phyloP scores from a whole-genome alignment of 2,113 vertebrate genomes.

The Diglossa brunneiventris region DNA sequence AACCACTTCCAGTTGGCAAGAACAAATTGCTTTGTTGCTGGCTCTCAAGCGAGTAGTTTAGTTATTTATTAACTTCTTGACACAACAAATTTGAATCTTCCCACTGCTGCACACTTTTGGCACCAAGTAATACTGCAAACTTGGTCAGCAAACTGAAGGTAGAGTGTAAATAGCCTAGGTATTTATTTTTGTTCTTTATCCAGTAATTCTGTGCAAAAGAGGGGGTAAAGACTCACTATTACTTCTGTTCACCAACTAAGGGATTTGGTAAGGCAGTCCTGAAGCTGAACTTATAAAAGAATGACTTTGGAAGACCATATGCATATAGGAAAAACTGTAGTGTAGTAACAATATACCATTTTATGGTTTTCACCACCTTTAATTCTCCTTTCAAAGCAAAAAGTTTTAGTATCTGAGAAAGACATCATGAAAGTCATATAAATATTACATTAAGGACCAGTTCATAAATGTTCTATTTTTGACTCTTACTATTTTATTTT shows the following conservation, averaged over 20 bases:
- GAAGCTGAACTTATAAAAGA: background rate
- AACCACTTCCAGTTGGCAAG: conserved; percentile 47
- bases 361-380: background rate
- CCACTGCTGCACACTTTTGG: background rate
- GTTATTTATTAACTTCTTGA: conserved; percentile 63
- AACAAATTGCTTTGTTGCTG: conserved; percentile 60
- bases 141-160: background rate
- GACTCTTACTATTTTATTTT: background rate
- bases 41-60: conserved; percentile 29
- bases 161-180: background rate
- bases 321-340: background rate
- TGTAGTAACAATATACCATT: background rate
- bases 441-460: background rate
- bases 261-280: background rate
- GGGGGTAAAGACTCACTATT: background rate
- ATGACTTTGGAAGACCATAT: background rate
- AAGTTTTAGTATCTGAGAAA: background rate
- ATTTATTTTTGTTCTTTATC: background rate
- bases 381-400: background rate
- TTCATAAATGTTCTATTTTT: background rate
- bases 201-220: background rate
- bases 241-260: background rate
- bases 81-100: conserved; percentile 35
- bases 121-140: background rate
- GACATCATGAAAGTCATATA: background rate